These are phyloP conservation scores for Drosophila helvetica DNA, from an alignment of 2,888 invertebrate species.

Conservation along the genomic window DNA sequence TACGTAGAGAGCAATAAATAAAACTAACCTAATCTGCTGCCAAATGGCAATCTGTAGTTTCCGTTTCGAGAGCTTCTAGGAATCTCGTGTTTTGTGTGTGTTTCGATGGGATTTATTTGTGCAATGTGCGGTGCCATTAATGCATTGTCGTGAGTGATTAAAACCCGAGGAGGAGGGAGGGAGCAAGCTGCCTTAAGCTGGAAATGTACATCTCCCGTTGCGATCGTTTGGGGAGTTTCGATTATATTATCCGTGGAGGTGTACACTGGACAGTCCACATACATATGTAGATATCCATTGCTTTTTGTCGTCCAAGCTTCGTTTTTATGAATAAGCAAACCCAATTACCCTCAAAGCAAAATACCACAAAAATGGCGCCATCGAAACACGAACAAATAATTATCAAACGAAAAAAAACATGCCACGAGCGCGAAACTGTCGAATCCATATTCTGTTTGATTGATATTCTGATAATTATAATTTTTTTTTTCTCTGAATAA, in stretches of 20 bases:
- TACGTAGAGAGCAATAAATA: constrained; percentile 35
- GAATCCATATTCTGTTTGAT: no score
- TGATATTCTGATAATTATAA: no score
- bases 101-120: constrained; percentile 14
- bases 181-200: background rate
- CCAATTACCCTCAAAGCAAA: no score
- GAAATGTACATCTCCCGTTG: background rate
- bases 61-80: constrained; percentile 12
- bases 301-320: no score
- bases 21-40: constrained; percentile 25
- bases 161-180: background rate
- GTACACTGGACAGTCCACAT: no score
- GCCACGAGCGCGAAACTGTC: no score
- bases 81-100: constrained; percentile 29
- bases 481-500: no score
- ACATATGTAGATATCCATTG: no score
- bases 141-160: constrained; percentile 23
- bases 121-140: constrained; percentile 26
- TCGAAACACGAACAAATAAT: no score
- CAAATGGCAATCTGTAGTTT: constrained; percentile 33
- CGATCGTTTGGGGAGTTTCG: background rate
- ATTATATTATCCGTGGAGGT: background rate
- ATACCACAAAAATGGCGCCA: no score
- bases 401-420: no score
- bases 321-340: no score